Conservation (phyloP, 2,797 vertebrate species). For the Sebastes kiyomatsui region DNA sequence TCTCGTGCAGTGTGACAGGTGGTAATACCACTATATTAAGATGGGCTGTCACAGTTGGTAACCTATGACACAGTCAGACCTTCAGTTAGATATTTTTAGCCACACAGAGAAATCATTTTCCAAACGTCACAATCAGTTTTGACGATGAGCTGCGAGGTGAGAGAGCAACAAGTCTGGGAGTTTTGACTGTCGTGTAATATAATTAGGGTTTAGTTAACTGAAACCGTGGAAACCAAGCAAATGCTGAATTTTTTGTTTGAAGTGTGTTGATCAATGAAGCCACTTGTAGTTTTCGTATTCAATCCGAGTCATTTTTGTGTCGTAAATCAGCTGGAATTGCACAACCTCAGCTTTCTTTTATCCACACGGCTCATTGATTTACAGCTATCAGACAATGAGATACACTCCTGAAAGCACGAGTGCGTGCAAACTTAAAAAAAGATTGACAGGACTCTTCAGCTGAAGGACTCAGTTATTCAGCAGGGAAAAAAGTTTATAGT, state of each 20-base stretch:
- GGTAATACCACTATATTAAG: background rate
- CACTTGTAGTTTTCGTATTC: background rate
- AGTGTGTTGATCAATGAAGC: background rate
- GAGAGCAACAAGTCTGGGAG: background rate
- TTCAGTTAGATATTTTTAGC: background rate
- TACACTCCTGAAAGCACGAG: slow-evolving; percentile 24
- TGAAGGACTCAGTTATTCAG: slow-evolving; percentile 66
- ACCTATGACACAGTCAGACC: background rate
- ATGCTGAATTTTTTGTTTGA: background rate
- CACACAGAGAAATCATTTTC: background rate
- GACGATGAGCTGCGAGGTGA: slow-evolving; percentile 4
- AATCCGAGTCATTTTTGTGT: background rate
- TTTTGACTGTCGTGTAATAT: background rate
- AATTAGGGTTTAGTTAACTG: background rate
- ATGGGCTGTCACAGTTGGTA: background rate
- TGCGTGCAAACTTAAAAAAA: slow-evolving; percentile 36
- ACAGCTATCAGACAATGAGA: slow-evolving; percentile 19
- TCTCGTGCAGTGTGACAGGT: background rate
- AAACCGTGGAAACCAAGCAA: background rate
- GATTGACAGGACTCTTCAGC: slow-evolving; percentile 47
- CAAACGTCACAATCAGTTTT: background rate
- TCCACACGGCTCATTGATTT: slow-evolving; percentile 17
- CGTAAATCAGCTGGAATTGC: background rate
- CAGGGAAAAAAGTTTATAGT: slow-evolving; percentile 52
- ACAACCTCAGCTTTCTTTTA: slow-evolving; percentile 9